Evolutionary conservation across 2,113 vertebrate genomes (phyloP), one percentile per base, ranked within the genome.

Genomic region (Takifugu bimaculatus): DNA sequence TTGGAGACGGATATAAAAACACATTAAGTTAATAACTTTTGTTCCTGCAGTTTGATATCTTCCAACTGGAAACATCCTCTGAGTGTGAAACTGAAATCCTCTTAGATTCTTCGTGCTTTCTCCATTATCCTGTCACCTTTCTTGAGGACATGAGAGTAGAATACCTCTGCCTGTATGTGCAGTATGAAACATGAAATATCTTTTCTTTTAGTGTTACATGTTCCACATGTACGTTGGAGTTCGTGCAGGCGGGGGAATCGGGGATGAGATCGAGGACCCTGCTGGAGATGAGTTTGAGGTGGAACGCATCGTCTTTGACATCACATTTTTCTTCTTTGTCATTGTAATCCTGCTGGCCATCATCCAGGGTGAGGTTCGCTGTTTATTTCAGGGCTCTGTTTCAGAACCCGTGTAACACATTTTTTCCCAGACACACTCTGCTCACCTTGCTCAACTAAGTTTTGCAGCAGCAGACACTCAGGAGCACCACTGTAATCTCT

Each of bases 211-310:
- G 96, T 98, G 96, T 83, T 98, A 98, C 57, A 95, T 98, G 94
- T 98, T 98, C 84, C 96, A 98, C 85, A 98, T 98, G 96, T 97
- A 98, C 0, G 96, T 96, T 55, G 96, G 96, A 4, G 96, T 98
- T 1, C 93, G 96, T 25, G 96, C 95, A 0, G 96, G 96, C 3
- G 95, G 96, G 1, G 96, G 96, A 28, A 98, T 98, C 5, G 96
- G 96, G 0, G 96, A 98, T 13, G 95, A 98, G 88, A 97, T 98
- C 1, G 94, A 95, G 68, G 96, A 98, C 74, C 96, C 96, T 1
- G 96, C 95, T 0, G 96, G 96, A 50, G 96, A 98, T 0, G 95
- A 97, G 29, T 97, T 95, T 59, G 96, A 98, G 88, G 94, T 96
- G 70, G 97, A 95, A 64, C 89, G 95, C 4, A 93, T 98, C 49